Percentiles rank a stretch among this genome's conserved stretches.
These are phyloP conservation scores for Lithophane socia DNA, from an alignment of 2,888 invertebrate species.

Conservation along the genomic window DNA sequence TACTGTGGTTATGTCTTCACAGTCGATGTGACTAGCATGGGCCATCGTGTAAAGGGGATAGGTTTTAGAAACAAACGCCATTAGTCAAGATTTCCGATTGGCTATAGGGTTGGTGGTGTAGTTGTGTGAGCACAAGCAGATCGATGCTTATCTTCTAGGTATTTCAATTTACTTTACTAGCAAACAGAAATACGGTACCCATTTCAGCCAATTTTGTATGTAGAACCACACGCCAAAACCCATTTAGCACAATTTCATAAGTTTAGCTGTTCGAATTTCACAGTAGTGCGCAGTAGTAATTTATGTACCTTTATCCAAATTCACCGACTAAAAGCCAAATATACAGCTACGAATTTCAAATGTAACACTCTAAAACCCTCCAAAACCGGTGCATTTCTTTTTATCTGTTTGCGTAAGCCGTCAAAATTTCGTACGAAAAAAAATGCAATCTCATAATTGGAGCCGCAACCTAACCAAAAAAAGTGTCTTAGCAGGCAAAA, in stretches of 20 bases:
- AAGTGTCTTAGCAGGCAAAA: conserved; percentile 57
- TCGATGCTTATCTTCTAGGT: not conserved
- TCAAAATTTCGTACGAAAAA: conserved; percentile 7
- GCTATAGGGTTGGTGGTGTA: not conserved
- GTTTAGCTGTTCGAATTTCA: conserved; percentile 49
- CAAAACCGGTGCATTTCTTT: conserved; percentile 41
- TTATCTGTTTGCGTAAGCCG: conserved; percentile 17
- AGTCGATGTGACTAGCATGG: conserved; percentile 20
- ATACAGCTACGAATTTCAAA: conserved; percentile 27
- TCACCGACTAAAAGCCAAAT: conserved; percentile 20
- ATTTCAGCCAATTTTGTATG: conserved; percentile 13
- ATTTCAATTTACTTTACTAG: not conserved
- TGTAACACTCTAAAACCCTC: not conserved
- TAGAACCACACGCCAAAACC: conserved; percentile 34
- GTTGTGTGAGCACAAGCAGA: not conserved
- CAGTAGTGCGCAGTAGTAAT: conserved; percentile 25
- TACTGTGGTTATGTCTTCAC: conserved; percentile 38
- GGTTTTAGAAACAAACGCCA: not conserved
- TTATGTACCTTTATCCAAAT: conserved; percentile 40
- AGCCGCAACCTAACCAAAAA: conserved; percentile 36
- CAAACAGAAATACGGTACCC: not conserved
- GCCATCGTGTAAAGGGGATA: not conserved
- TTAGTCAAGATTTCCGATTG: not conserved
- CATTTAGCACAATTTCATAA: conserved; percentile 48
- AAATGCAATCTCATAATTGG: conserved; percentile 51